Percentiles rank a stretch among this genome's conserved stretches.
Evolutionary conservation across 2,888 invertebrate species (phyloP).

Genomic region (Patella pellucida): DNA sequence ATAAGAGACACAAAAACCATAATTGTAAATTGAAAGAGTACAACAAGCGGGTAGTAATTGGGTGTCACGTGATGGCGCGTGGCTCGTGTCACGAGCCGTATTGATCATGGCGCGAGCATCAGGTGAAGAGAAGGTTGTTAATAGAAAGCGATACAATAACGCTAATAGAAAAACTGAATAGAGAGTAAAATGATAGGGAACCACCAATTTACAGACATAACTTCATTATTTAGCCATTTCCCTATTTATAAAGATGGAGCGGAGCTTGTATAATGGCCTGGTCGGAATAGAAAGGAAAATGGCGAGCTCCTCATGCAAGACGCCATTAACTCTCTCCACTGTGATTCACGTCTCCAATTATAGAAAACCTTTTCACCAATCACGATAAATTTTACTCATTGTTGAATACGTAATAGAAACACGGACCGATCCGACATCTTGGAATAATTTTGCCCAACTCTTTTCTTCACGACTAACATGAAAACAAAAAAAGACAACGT

Average conservation of each 20-base stretch:
- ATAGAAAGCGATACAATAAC: slow-evolving; percentile 30
- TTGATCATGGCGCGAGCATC: slow-evolving; percentile 18
- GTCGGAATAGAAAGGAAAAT: not conserved
- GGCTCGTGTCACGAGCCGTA: slow-evolving; percentile 16
- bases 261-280: slow-evolving; percentile 15
- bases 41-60: slow-evolving; percentile 15
- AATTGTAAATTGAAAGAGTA: slow-evolving; percentile 22
- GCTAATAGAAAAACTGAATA: slow-evolving; percentile 60
- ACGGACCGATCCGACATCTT: slow-evolving; percentile 16
- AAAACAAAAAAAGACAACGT: not conserved
- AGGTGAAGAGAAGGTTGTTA: slow-evolving; percentile 8
- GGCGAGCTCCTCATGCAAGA: slow-evolving; percentile 20
- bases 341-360: slow-evolving; percentile 4
- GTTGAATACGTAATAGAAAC: not conserved
- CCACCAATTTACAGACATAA: slow-evolving; percentile 58
- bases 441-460: not conserved
- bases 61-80: slow-evolving; percentile 17
- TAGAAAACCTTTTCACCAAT: no score
- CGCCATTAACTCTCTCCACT: slow-evolving; percentile 1
- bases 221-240: slow-evolving; percentile 52
- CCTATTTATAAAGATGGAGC: slow-evolving; percentile 22
- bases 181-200: slow-evolving; percentile 56
- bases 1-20: slow-evolving; percentile 32
- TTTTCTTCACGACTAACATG: not conserved
- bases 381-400: no score